Evolutionary conservation across 2,113 vertebrate genomes (phyloP).

Genomic region (Plestiodon gilberti): DNA sequence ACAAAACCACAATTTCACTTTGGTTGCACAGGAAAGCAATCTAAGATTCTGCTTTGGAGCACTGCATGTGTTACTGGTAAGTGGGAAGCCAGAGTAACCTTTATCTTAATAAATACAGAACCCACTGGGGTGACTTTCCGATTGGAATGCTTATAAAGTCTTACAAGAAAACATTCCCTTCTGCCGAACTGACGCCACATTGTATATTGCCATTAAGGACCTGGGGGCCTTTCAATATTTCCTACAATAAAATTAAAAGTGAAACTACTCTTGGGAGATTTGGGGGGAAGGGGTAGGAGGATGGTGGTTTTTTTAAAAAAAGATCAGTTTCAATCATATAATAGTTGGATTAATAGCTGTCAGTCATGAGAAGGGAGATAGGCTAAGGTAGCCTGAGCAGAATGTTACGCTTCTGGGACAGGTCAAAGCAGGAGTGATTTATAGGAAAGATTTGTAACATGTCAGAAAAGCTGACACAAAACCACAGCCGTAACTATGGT

Average conservation of each 20-base stretch:
- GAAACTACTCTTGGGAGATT: slow-evolving; percentile 22
- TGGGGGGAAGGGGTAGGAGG: too few relatives aligned
- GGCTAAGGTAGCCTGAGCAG: too few relatives aligned
- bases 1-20: neutral
- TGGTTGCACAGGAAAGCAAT: slow-evolving; percentile 8
- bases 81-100: slow-evolving; percentile 18
- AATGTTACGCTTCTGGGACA: too few relatives aligned
- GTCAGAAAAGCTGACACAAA: too few relatives aligned
- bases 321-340: too few relatives aligned
- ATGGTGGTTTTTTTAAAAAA: too few relatives aligned
- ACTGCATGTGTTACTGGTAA: neutral
- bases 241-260: slow-evolving; percentile 40
- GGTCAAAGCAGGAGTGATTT: too few relatives aligned
- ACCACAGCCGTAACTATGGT: too few relatives aligned
- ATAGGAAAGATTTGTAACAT: too few relatives aligned
- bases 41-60: neutral
- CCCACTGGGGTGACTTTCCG: slow-evolving; percentile 51
- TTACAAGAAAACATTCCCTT: slow-evolving; percentile 20
- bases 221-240: slow-evolving; percentile 49
- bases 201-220: slow-evolving; percentile 43
- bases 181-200: slow-evolving; percentile 57
- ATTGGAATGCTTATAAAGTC: slow-evolving; percentile 30
- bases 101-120: slow-evolving; percentile 54
- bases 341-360: too few relatives aligned
- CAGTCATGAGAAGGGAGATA: too few relatives aligned